Base-by-base conservation (phyloP, 2,888 invertebrate genomes). In the Mythimna loreyi region DNA sequence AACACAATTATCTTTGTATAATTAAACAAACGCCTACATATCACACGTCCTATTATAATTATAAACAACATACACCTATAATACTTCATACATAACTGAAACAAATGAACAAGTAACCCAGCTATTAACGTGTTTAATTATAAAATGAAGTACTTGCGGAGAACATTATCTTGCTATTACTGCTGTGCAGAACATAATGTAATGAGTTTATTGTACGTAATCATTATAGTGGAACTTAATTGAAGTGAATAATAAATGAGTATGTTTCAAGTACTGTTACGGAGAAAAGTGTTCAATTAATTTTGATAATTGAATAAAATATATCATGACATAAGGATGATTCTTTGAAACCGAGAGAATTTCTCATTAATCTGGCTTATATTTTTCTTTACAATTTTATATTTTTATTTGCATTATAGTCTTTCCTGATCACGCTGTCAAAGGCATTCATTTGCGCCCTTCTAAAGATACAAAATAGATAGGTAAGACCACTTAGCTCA, bases 161-260 rank as follows among this genome's bases (percentile, higher is more conserved):
- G 56, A 62, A 55, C 65, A 65, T 83, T 77, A 81, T 25, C 62
- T 33, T 50, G 30, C n/a, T 83, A 69, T 81, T 69, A 83, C 59
- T 57, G 68, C 50, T 56, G 65, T 66, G n/a, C n/a, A n/a, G n/a
- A n/a, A 76, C 30, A 60, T 69, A 69, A 77, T 67, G 64, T 53
- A 83, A 83, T 78, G 69, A 60, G 78, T 72, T 70, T 63, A 67
- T 75, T 52, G 21, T 55, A 61, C 58, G 60, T 81, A 62, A 80
- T 83, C 57, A 65, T 81, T 72, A 76, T 67, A 55, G 64, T 67
- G 58, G 28, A 53, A 25, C 61, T 61, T 69, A 77, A 80, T 70
- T 80, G 78, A 77, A 67, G 68, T 67, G 72, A 72, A 72, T 77
- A 57, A 72, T 77, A 57, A 28, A 65, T 25, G 56, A 45, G 59